Evolutionary conservation across 2,888 invertebrate species (phyloP).

Genomic region (Microplitis manilae): DNA sequence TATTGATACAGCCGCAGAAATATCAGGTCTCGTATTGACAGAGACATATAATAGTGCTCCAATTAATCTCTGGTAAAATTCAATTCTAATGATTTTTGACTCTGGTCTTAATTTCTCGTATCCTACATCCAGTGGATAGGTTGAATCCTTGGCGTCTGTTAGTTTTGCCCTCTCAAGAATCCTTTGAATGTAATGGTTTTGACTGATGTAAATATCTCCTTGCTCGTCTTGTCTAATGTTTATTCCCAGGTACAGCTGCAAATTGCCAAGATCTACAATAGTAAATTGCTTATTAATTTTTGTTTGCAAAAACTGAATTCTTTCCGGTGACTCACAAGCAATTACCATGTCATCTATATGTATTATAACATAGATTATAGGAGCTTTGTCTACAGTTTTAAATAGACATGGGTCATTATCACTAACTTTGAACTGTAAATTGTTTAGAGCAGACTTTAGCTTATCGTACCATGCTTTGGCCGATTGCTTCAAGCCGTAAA

Average conservation of each 20-base stretch:
- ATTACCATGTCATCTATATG: constrained; percentile 25
- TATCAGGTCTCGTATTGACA: constrained; percentile 37
- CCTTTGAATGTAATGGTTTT: constrained; percentile 42
- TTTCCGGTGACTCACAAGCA: neutral
- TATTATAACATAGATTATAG: neutral
- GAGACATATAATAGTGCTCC: constrained; percentile 27
- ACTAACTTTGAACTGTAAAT: neutral
- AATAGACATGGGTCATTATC: constrained; percentile 11
- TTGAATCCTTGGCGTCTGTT: constrained; percentile 42
- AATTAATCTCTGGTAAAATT: constrained; percentile 28
- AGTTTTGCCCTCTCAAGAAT: constrained; percentile 39
- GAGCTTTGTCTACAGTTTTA: neutral
- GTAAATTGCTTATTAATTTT: constrained; percentile 38
- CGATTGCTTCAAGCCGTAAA: constrained; percentile 25
- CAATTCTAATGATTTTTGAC: neutral
- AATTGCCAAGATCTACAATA: constrained; percentile 42
- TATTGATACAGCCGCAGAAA: constrained; percentile 28
- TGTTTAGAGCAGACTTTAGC: neutral
- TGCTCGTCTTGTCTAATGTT: constrained; percentile 30
- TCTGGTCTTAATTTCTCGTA: constrained; percentile 25
- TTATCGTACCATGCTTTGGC: constrained; percentile 18
- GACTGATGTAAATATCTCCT: constrained; percentile 29
- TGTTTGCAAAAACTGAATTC: neutral
- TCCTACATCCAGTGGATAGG: constrained; percentile 41
- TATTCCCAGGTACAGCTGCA: constrained; percentile 43